Evolutionary conservation across 2,888 invertebrate genomes (phyloP), one percentile per base, ranked within the genome.

Genomic region (Atethmia centrago): DNA sequence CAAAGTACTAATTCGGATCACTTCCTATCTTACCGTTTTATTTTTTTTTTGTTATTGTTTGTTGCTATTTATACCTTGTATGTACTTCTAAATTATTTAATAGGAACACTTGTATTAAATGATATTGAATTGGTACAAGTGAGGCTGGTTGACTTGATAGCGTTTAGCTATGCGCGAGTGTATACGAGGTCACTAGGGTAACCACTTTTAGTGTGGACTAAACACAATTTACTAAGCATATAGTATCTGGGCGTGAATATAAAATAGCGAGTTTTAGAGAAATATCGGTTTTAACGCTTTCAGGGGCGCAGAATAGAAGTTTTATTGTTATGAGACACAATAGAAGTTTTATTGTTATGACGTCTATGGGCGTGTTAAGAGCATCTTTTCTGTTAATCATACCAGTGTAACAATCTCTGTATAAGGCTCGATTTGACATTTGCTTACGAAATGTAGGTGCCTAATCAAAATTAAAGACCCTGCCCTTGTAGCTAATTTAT

Each of bases 171-270:
- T 82, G 83, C 80, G 77, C 85, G 83, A 84, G 79, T 80, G 74
- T 74, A 69, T 77, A 83, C 91, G 90, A 90, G 91, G 91, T 86
- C 89, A 82, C 69, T 75, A 67, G 74, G 59, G 51, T 47, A 25
- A 77, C 84, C 67, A 79, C 84, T 7, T 25, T 10, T 19, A 61
- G 59, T 78, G 25, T 59, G 82, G 45, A 86, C 69, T 42, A 31
- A 31, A 31, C 5, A 28, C 16, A 28, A 28, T 28, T 55, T 16
- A 55, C 16, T 28, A 55, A 28, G 3, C 28, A 16, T 28, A 53
- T 8, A 55, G 55, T 28, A 28, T 19, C 1, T 14, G 25, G 53
- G 1, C 16, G 16, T 25, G 2, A 1, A 28, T 8, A 25, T 53
- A 7, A 55, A 1, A 53, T 2, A 16, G 2, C 0, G 28, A 3